Conservation (phyloP, 1,140 invertebrate species). For the Epicauta chinensis region DNA sequence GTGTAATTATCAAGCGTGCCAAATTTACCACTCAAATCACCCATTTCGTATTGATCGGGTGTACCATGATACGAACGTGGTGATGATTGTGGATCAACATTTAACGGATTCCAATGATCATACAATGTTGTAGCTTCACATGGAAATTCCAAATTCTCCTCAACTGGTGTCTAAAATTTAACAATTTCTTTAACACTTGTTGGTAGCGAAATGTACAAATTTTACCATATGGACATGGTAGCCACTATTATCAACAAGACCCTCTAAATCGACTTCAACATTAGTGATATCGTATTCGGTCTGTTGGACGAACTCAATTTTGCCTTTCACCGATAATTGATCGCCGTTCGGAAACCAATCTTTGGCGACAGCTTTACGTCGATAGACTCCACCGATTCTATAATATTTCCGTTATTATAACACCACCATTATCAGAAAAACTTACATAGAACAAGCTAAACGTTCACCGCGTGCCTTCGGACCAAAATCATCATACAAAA, state of each 20-base stretch:
- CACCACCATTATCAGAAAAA: too few relatives aligned
- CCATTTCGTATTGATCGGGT: conserved; percentile 81
- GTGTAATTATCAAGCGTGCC: conserved; percentile 60
- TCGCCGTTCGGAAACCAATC: conserved; percentile 83
- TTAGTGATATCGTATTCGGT: conserved; percentile 78
- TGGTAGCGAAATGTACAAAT: conserved; percentile 3
- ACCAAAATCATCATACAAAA: conserved; percentile 82
- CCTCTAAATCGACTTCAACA: conserved; percentile 70
- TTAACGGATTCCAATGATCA: conserved; percentile 76
- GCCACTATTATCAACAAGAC: conserved; percentile 58
- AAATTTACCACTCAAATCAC: conserved; percentile 87
- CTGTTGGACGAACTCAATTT: conserved; percentile 76
- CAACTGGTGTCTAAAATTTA: conserved; percentile 61
- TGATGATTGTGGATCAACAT: conserved; percentile 53
- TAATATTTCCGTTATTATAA: too few relatives aligned
- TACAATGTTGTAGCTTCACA: conserved; percentile 78
- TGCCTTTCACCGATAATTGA: conserved; percentile 54
- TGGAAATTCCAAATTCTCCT: conserved; percentile 77
- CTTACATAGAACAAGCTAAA: conserved; percentile 78
- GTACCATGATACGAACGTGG: conserved; percentile 53
- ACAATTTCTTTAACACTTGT: neutral
- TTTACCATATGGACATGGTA: conserved; percentile 82
- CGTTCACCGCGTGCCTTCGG: conserved; percentile 80
- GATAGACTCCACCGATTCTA: conserved; percentile 67
- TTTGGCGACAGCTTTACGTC: conserved; percentile 75